Evolutionary conservation across 2,888 invertebrate species (phyloP).

Genomic region (Anodontia alba): DNA sequence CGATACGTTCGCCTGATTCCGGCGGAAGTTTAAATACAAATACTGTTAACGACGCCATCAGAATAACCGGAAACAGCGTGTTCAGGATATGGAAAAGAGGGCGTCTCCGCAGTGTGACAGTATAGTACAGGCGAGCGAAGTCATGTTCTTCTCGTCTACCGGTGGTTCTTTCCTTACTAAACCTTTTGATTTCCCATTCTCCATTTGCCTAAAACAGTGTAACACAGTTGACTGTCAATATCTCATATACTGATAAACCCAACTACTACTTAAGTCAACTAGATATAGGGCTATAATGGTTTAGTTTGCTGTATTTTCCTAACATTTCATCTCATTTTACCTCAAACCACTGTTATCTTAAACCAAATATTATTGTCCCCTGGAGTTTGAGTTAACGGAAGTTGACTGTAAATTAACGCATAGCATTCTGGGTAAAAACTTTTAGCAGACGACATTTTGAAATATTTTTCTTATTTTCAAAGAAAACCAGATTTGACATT

Average conservation of each 20-base stretch:
- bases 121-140: slow-evolving; percentile 49
- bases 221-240: slow-evolving; percentile 3
- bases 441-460: no score
- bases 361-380: no score
- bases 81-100: slow-evolving; percentile 62
- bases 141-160: not conserved
- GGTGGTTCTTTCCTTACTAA: not conserved
- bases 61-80: slow-evolving; percentile 60
- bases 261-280: no score
- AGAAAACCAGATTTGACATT: no score
- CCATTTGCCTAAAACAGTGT: slow-evolving; percentile 55
- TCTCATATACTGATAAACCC: not conserved
- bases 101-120: slow-evolving; percentile 44
- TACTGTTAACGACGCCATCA: slow-evolving; percentile 57
- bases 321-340: no score
- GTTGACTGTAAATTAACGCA: no score
- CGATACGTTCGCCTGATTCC: slow-evolving; percentile 59
- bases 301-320: no score
- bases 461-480: no score
- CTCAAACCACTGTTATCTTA: no score
- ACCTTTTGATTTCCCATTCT: slow-evolving; percentile 55
- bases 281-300: no score
- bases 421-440: no score
- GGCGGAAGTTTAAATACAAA: slow-evolving; percentile 64
- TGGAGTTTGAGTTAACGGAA: no score